Evolutionary conservation across 2,797 vertebrate species (phyloP).

Genomic region (Acanthurus leucopareius): DNA sequence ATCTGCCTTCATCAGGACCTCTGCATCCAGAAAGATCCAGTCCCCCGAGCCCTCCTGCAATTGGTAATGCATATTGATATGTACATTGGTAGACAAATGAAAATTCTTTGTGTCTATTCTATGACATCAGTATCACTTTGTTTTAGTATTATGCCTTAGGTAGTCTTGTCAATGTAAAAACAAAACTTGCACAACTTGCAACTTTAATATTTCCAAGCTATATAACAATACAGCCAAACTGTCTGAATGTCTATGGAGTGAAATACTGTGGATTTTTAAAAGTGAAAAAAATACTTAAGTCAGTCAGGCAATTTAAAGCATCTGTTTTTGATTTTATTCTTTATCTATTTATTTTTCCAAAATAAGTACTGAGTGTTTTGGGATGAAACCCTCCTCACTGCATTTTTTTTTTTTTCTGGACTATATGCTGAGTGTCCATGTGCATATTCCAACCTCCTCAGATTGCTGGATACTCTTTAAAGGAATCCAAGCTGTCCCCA

Average conservation of each 20-base stretch:
- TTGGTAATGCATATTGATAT: constrained; percentile 8
- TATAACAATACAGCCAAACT: background rate
- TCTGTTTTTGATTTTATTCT: no score
- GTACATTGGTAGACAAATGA: background rate
- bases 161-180: background rate
- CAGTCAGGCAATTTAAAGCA: background rate
- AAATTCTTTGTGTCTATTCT: background rate
- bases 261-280: background rate
- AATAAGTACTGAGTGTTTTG: background rate
- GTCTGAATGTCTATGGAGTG: background rate
- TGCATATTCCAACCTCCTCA: constrained; percentile 89
- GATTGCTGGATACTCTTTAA: constrained; percentile 93
- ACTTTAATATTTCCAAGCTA: background rate
- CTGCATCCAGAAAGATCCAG: constrained; percentile 93
- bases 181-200: background rate
- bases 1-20: constrained; percentile 96
- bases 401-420: background rate
- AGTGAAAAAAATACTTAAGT: background rate
- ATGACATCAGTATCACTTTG: background rate
- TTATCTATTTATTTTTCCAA: no score
- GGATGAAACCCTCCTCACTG: background rate
- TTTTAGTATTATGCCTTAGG: background rate
- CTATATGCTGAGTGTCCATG: background rate
- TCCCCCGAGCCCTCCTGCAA: constrained; percentile 96
- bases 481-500: constrained; percentile 96